Conservation (phyloP, 1,140 invertebrate genomes). For the Anastatus disparis region DNA sequence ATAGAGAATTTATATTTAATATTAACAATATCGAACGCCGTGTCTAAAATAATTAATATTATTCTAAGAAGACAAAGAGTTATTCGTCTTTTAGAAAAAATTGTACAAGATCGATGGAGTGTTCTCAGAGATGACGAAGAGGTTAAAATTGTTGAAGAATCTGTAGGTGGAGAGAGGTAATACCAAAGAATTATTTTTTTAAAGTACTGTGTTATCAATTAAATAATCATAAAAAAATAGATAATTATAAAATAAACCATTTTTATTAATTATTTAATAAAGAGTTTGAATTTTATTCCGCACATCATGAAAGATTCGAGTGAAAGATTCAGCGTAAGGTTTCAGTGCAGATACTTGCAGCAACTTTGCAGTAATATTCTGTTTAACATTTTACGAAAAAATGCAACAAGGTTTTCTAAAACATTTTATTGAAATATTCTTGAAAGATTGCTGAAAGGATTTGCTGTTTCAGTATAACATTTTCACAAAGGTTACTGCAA, state of each 20-base stretch:
- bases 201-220: too few species aligned
- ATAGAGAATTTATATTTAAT: slow-evolving; percentile 44
- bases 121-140: slow-evolving; percentile 29
- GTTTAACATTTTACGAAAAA: too few species aligned
- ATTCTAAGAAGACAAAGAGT: slow-evolving; percentile 28
- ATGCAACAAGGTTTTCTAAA: too few species aligned
- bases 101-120: slow-evolving; percentile 32
- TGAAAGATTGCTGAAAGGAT: too few species aligned
- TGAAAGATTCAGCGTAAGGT: too few species aligned
- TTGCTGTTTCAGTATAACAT: too few species aligned
- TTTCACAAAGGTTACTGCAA: too few species aligned
- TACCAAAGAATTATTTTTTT: neutral
- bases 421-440: too few species aligned
- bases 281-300: neutral
- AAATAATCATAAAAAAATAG: too few species aligned
- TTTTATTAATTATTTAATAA: slow-evolving; percentile 33
- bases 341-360: too few species aligned
- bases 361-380: too few species aligned
- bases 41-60: slow-evolving; percentile 37
- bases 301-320: too few species aligned
- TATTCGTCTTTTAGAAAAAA: slow-evolving; percentile 17
- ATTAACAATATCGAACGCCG: slow-evolving; percentile 33
- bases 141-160: slow-evolving; percentile 35
- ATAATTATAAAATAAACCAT: neutral
- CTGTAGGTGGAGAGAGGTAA: slow-evolving; percentile 14